Evolutionary conservation across 2,113 vertebrate species (phyloP).

Genomic region (Cynocephalus volans): DNA sequence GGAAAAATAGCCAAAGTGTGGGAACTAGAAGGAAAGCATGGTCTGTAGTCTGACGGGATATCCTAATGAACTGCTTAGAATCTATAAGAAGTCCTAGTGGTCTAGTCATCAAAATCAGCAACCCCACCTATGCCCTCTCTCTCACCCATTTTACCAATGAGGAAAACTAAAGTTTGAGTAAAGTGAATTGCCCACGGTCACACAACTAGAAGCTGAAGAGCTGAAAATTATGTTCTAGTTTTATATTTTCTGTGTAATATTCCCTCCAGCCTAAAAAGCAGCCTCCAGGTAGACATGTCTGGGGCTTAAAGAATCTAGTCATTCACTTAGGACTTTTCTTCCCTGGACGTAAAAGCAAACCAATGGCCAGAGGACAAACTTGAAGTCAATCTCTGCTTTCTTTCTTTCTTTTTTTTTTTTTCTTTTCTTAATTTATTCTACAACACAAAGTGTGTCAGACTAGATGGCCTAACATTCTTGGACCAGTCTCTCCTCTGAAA

Average conservation of each 20-base stretch:
- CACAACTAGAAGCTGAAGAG: background rate
- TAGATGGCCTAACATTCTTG: background rate
- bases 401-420: background rate
- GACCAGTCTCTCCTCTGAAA: background rate
- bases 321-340: background rate
- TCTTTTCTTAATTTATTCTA: background rate
- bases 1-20: background rate
- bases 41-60: background rate
- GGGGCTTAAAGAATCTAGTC: background rate
- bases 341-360: background rate
- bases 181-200: background rate
- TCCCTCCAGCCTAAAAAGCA: background rate
- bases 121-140: background rate
- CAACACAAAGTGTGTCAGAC: background rate
- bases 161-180: background rate
- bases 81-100: background rate
- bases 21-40: background rate
- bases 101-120: background rate
- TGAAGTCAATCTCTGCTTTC: background rate
- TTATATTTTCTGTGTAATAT: background rate
- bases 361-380: background rate
- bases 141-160: background rate
- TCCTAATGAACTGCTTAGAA: background rate
- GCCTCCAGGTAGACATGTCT: background rate
- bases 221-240: background rate